Conservation (phyloP, 2,888 invertebrate genomes). For the Hyposoter didymator region DNA sequence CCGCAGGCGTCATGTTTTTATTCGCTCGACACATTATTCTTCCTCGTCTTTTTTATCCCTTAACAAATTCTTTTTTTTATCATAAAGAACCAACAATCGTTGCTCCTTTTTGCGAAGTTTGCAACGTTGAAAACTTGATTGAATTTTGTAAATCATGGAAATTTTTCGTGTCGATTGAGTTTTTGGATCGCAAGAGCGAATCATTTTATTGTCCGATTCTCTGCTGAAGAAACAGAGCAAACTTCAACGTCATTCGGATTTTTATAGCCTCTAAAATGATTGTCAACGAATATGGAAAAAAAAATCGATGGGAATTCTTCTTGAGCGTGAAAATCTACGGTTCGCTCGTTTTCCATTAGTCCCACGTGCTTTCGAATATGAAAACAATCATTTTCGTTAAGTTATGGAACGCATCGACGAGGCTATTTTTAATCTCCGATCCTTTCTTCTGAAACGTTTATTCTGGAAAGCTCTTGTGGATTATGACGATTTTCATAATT, state of each 20-base stretch:
- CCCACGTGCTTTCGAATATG: slow-evolving; percentile 18
- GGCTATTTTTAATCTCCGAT: slow-evolving; percentile 26
- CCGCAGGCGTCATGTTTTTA: not conserved
- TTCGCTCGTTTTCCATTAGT: slow-evolving; percentile 20
- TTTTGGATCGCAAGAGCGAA: too few relatives aligned
- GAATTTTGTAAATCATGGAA: too few relatives aligned
- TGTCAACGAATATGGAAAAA: too few relatives aligned
- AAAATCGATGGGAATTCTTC: not conserved
- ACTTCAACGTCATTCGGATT: not conserved
- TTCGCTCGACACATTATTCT: not conserved
- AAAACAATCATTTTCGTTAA: slow-evolving; percentile 14
- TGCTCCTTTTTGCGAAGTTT: not conserved
- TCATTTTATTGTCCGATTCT: too few relatives aligned
- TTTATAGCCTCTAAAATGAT: not conserved
- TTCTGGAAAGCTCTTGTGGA: slow-evolving; percentile 32
- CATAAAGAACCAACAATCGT: not conserved
- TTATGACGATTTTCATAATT: slow-evolving; percentile 65
- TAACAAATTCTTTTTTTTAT: not conserved
- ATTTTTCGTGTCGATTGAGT: too few relatives aligned
- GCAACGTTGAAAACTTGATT: too few relatives aligned
- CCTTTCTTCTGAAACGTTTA: not conserved
- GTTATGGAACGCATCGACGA: slow-evolving; percentile 14
- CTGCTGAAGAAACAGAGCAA: too few relatives aligned
- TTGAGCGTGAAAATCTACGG: not conserved
- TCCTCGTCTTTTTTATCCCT: not conserved